A percentile compares a stretch with the other conserved stretches of the same genome.
phyloP scores from a whole-genome alignment of 2,888 invertebrate species.

The Axea sp. region DNA sequence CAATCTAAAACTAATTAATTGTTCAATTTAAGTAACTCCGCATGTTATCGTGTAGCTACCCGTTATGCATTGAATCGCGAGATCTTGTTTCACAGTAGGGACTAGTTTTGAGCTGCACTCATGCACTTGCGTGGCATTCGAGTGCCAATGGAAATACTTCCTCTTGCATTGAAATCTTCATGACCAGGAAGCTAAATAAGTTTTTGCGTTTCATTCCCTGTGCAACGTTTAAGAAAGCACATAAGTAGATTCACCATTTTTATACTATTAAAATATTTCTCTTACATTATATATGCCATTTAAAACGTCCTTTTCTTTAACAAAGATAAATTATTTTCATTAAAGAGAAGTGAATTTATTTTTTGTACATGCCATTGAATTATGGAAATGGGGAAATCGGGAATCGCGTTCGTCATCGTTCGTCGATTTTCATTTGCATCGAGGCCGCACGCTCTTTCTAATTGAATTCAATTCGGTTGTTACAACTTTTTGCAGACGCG shows the following conservation, averaged over 20 bases:
- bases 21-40: conserved; percentile 40
- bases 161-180: conserved; percentile 10
- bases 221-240: conserved; percentile 1
- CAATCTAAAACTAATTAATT: conserved; percentile 55
- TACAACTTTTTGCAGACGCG: conserved; percentile 27
- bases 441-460: conserved; percentile 5
- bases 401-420: conserved; percentile 14
- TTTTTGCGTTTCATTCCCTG: conserved; percentile 3
- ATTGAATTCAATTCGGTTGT: conserved; percentile 35
- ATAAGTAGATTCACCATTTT: conserved; percentile 8
- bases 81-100: conserved; percentile 16
- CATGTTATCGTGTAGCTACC: conserved; percentile 5
- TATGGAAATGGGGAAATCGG: conserved; percentile 32
- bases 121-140: background rate
- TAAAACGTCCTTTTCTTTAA: conserved; percentile 6
- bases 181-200: conserved; percentile 13
- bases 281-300: background rate
- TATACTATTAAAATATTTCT: conserved; percentile 8
- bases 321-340: conserved; percentile 21
- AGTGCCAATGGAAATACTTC: background rate
- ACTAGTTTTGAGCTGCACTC: conserved; percentile 20
- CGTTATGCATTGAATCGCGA: conserved; percentile 12
- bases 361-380: conserved; percentile 1
- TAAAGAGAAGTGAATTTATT: background rate
- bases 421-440: conserved; percentile 33